Evolutionary conservation across 1,140 invertebrate genomes (phyloP).

Genomic region (Tetramorium alpestre): DNA sequence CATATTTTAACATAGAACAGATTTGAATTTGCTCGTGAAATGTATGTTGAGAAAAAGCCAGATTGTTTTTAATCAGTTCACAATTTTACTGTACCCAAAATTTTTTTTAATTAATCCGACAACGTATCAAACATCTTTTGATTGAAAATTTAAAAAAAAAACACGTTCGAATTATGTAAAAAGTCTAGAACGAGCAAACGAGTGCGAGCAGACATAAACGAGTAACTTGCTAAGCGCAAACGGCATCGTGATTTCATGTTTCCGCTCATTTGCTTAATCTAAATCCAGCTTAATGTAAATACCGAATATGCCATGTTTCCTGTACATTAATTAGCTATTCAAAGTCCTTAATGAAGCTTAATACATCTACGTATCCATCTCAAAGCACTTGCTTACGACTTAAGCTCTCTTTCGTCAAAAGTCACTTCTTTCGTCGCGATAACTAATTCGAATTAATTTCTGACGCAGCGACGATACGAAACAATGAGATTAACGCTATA

Average conservation of each 20-base stretch:
- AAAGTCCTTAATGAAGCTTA: background rate
- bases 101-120: background rate
- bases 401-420: background rate
- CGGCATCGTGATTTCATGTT: background rate
- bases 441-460: conserved; percentile 4
- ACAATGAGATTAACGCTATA: conserved; percentile 40
- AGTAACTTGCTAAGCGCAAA: background rate
- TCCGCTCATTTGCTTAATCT: background rate
- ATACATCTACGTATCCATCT: background rate
- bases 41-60: background rate
- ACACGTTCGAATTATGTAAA: no score
- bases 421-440: background rate
- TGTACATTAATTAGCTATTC: conserved; percentile 11
- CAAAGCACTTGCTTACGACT: background rate
- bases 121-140: background rate
- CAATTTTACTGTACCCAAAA: background rate
- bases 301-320: background rate
- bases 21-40: conserved; percentile 1
- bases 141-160: background rate
- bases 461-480: background rate
- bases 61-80: background rate
- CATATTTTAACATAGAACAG: background rate
- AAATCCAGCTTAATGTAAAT: background rate
- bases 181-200: background rate
- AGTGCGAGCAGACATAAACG: background rate